Evolutionary conservation across 2,888 invertebrate species (phyloP), one percentile per base, ranked within the genome.

Genomic region (Euzophera pinguis): DNA sequence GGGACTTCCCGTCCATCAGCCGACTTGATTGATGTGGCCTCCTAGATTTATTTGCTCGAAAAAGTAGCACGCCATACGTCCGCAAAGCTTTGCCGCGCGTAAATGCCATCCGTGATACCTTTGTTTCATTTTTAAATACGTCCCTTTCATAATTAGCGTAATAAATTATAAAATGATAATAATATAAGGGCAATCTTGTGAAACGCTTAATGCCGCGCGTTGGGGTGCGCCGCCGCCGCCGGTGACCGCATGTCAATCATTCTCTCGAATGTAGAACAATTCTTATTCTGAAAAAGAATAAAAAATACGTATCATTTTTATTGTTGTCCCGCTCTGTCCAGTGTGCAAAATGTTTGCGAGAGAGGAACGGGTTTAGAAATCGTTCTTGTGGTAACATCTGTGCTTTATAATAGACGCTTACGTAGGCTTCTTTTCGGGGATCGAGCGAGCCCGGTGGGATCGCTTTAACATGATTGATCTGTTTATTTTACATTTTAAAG

Each of bases 401-500:
- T 84, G 84, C 83, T 80, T 82, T 84, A 82, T 88, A 88, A 90
- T 88, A 88, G 88, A 87, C 80, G 86, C 87, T 89, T 88, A 88
- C 85, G 84, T 84, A 86, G 89, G 81, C 85, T 87, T 87, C 90
- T 89, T 90, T 87, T 86, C 88, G 87, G 82, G 86, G 86, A 84
- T 85, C 81, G 70, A 72, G 72, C 76, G 81, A 81, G 81, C 86
- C 86, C 87, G 84, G 87, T 83, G 88, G 90, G 89, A 88, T 87
- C 86, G 81, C 83, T 87, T 85, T 82, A 86, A 85, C 85, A 89
- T 90, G 90, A 90, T 90, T 90, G 90, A 90, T 90, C 89, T 89
- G 90, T 90, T 90, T 90, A 89, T 90, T 90, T 90, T 86, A 89
- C 88, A 90, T 89, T 90, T 90, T 89, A 89, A 89, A 89, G 84